Conservation (phyloP, 64 coral and sea anemone genomes). For the Montipora cactus region DNA sequence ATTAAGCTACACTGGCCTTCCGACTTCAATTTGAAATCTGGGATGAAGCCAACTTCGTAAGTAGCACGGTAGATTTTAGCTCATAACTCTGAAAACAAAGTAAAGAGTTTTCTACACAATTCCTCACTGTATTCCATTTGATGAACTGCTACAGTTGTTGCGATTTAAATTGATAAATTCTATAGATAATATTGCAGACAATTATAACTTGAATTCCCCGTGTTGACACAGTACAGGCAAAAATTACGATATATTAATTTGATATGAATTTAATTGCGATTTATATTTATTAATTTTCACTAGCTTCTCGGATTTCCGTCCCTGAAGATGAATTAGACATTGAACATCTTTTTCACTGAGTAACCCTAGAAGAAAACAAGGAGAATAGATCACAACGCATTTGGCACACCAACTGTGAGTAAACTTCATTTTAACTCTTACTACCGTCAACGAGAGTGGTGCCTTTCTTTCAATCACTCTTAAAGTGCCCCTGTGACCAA, state of each 20-base stretch:
- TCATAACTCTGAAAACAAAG: too few relatives aligned
- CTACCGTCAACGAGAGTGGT: too few relatives aligned
- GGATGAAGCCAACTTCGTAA: too few relatives aligned
- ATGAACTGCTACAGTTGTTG: neutral
- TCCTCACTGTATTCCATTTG: too few relatives aligned
- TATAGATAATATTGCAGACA: neutral
- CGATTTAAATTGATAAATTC: neutral
- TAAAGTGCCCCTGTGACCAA: too few relatives aligned
- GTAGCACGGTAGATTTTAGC: too few relatives aligned
- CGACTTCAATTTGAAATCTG: too few relatives aligned
- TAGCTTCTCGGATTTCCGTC: neutral
- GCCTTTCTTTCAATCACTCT: too few relatives aligned
- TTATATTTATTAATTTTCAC: neutral
- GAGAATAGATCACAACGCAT: neutral
- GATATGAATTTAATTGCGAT: neutral
- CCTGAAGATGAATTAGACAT: conserved; percentile 42
- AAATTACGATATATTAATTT: neutral
- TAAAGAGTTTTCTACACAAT: too few relatives aligned
- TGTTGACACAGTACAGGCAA: too few relatives aligned
- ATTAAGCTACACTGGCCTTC: neutral
- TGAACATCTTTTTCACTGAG: conserved; percentile 90
- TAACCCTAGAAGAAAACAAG: conserved; percentile 69
- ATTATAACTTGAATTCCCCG: neutral
- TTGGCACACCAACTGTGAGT: neutral
- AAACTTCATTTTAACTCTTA: too few relatives aligned